Conservation (phyloP, 2,888 invertebrate genomes). For the Tinea semifulvella region DNA sequence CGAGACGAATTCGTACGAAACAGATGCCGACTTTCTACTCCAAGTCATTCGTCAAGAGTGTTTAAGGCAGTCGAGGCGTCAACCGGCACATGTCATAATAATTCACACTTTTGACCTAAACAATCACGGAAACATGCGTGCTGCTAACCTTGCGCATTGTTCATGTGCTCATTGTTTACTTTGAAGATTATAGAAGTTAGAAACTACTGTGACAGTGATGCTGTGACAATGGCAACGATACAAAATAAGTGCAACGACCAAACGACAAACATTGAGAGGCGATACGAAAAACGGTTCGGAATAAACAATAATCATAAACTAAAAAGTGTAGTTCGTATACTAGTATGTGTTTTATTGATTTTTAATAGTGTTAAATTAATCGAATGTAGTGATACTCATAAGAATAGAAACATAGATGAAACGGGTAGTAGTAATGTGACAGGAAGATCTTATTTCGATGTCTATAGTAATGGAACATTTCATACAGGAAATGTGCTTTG, state of each 20-base stretch:
- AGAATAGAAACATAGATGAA: constrained; percentile 17
- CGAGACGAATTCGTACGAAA: not conserved
- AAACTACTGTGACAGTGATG: constrained; percentile 32
- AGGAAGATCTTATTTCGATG: constrained; percentile 40
- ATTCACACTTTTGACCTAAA: constrained; percentile 6
- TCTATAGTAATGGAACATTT: constrained; percentile 55
- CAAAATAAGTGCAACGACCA: constrained; percentile 19
- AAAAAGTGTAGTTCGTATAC: constrained; percentile 25
- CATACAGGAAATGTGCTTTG: constrained; percentile 74
- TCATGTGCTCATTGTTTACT: constrained; percentile 21
- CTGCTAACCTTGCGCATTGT: not conserved
- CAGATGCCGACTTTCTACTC: constrained; percentile 1
- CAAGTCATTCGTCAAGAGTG: constrained; percentile 2
- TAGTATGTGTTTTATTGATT: constrained; percentile 33
- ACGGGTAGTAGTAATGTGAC: constrained; percentile 18
- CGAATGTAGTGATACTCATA: constrained; percentile 27
- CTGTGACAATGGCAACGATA: constrained; percentile 35
- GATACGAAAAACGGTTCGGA: constrained; percentile 20
- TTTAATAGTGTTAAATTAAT: constrained; percentile 28
- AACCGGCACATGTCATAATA: not conserved
- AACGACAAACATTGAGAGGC: constrained; percentile 16
- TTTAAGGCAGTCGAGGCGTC: constrained; percentile 2
- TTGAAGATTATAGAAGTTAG: constrained; percentile 23
- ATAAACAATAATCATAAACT: constrained; percentile 21
- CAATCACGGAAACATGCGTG: constrained; percentile 2